phyloP scores from a whole-genome alignment of 1,140 invertebrate species.

The Homalodisca vitripennis region DNA sequence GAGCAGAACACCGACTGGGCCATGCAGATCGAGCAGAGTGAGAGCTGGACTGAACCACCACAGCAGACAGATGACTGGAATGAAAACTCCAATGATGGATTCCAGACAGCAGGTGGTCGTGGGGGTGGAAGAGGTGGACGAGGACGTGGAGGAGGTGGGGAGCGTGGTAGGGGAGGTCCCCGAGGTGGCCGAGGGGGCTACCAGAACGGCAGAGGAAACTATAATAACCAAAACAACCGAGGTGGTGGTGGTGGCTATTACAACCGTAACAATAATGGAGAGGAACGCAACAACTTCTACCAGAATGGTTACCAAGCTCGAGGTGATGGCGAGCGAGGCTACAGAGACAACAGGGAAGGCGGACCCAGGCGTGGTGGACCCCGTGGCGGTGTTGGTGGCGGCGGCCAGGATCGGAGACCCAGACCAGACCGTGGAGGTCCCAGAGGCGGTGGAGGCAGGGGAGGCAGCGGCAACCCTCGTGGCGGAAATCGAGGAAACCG shows the following conservation, averaged over 20 bases:
- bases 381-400: background rate
- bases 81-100: slow-evolving; percentile 20
- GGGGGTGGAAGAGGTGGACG: background rate
- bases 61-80: slow-evolving; percentile 6
- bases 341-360: slow-evolving; percentile 6
- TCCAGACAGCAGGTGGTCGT: background rate
- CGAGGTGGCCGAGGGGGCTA: background rate
- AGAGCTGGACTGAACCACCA: background rate
- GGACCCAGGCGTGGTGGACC: background rate
- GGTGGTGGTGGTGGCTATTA: slow-evolving; percentile 1
- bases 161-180: slow-evolving; percentile 5
- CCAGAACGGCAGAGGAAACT: slow-evolving; percentile 11
- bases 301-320: slow-evolving; percentile 12
- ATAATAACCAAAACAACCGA: background rate
- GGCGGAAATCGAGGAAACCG: slow-evolving; percentile 1
- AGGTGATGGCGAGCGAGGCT: background rate
- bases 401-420: background rate
- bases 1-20: background rate
- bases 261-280: background rate
- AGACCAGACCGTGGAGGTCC: slow-evolving; percentile 3
- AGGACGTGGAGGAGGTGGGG: background rate
- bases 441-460: background rate
- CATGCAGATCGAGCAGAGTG: slow-evolving; percentile 8
- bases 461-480: background rate
- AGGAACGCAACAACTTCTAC: slow-evolving; percentile 5